A percentile compares a stretch with the other conserved stretches of the same genome.
These are phyloP conservation scores for Aplodontia rufa DNA, from an alignment of 2,113 vertebrate species.

Conservation along the genomic window DNA sequence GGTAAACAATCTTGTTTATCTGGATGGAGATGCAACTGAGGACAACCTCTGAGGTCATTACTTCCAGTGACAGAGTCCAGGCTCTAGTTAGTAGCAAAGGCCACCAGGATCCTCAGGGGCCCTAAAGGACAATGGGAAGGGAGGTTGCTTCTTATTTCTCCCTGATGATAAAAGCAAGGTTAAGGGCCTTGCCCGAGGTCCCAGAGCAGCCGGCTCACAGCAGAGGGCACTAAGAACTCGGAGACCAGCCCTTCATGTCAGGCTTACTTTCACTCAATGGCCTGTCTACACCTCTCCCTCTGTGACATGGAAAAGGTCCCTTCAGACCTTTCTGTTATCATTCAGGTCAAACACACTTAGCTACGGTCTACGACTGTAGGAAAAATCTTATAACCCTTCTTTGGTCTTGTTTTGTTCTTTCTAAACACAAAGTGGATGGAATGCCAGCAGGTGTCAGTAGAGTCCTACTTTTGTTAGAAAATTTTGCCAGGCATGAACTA, in stretches of 20 bases:
- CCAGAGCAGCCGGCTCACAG: neutral
- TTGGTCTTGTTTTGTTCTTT: neutral
- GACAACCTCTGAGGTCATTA: neutral
- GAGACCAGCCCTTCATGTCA: neutral
- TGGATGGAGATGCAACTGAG: neutral
- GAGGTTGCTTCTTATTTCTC: neutral
- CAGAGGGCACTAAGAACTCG: neutral
- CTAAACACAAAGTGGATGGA: neutral
- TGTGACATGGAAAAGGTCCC: neutral
- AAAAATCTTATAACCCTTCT: neutral
- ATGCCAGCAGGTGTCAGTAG: conserved; percentile 75
- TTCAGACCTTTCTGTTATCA: neutral
- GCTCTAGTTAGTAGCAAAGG: neutral
- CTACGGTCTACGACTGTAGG: neutral
- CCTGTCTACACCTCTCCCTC: neutral
- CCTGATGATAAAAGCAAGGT: neutral
- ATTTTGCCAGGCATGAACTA: neutral
- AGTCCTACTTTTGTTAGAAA: neutral
- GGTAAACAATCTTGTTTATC: neutral
- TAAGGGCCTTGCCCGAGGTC: neutral
- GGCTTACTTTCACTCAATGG: neutral
- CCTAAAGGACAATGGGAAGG: neutral
- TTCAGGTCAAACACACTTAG: neutral
- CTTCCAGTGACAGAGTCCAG: neutral
- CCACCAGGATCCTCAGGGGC: neutral